Evolutionary conservation across 2,113 vertebrate genomes (phyloP).

Genomic region (Hyla sarda): DNA sequence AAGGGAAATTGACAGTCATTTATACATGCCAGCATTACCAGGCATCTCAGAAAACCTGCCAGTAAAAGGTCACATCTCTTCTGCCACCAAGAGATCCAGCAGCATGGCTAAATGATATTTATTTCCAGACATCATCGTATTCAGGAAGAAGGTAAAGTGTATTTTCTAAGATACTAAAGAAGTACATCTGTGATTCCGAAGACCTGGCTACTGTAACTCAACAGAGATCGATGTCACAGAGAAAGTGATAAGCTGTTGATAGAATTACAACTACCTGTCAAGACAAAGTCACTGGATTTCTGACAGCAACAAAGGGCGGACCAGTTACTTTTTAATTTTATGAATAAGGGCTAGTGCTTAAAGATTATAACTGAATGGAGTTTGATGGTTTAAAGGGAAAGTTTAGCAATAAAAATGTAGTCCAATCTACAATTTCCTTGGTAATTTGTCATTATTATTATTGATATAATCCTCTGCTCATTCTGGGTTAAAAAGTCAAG

Average conservation of each 20-base stretch:
- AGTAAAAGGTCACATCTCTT: conserved; percentile 75
- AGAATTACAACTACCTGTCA: conserved; percentile 87
- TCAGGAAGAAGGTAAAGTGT: conserved; percentile 32
- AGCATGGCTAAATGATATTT: conserved; percentile 72
- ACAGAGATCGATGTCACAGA: conserved; percentile 75
- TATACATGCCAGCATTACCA: conserved; percentile 74
- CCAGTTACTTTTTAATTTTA: conserved; percentile 69
- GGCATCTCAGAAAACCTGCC: conserved; percentile 75
- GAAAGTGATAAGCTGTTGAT: conserved; percentile 81
- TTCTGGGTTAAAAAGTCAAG: no score
- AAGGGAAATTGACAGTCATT: conserved; percentile 84
- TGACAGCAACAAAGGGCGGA: conserved; percentile 80
- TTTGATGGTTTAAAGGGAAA: background rate
- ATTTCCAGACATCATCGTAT: conserved; percentile 72
- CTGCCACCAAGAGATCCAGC: conserved; percentile 63
- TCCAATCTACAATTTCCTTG: background rate
- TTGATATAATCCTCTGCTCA: no score
- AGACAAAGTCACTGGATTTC: conserved; percentile 79
- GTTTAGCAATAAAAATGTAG: no score
- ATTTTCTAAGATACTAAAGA: conserved; percentile 61
- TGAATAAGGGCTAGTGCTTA: background rate
- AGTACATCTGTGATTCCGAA: conserved; percentile 84
- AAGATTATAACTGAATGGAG: background rate
- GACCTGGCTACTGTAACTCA: conserved; percentile 69
- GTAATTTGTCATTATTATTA: no score